These are phyloP conservation scores for Anolis apletophallus DNA, from an alignment of 2,797 vertebrate genomes.

Conservation along the genomic window DNA sequence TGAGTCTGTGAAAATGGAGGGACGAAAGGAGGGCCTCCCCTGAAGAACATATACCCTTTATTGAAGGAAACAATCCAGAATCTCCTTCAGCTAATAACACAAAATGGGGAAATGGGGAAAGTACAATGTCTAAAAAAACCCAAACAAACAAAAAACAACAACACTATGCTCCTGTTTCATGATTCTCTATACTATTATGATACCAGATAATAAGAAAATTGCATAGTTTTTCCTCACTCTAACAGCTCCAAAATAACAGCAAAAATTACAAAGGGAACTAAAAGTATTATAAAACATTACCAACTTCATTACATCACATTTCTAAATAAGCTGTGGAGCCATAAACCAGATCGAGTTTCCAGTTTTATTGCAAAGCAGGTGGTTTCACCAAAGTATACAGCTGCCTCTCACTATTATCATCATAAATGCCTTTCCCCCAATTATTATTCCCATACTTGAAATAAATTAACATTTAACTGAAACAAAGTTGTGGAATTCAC, in stretches of 20 bases:
- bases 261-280: slow-evolving; percentile 21
- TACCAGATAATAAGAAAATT: no score
- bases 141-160: no score
- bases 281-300: slow-evolving; percentile 8
- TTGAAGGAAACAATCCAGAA: not conserved
- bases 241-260: slow-evolving; percentile 16
- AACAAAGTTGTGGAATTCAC: slow-evolving; percentile 45
- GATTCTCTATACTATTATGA: not conserved
- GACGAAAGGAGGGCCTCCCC: no score
- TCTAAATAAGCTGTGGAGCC: slow-evolving; percentile 10
- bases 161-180: not conserved
- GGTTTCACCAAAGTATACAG: slow-evolving; percentile 4
- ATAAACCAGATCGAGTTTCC: slow-evolving; percentile 38
- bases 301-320: slow-evolving; percentile 30
- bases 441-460: slow-evolving; percentile 42
- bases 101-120: not conserved
- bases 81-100: not conserved
- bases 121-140: not conserved
- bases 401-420: slow-evolving; percentile 30
- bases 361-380: slow-evolving; percentile 30
- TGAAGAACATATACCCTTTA: not conserved
- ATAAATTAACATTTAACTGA: slow-evolving; percentile 51
- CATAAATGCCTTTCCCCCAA: slow-evolving; percentile 41
- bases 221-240: no score
- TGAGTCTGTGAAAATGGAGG: no score